Conservation (phyloP, 2,888 invertebrate genomes). For the Amblyjoppa fuscipennis region DNA sequence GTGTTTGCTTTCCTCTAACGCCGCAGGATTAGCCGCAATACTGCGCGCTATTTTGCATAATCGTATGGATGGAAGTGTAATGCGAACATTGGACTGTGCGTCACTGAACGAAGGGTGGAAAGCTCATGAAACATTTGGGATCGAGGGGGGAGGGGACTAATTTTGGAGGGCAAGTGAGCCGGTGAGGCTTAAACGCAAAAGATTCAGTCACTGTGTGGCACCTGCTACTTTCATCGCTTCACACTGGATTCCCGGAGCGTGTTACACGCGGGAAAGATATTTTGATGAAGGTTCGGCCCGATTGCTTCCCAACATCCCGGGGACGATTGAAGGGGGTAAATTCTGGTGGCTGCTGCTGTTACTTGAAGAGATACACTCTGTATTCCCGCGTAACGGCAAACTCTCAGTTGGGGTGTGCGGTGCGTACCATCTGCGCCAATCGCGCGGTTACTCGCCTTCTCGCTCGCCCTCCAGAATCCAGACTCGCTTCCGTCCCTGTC, state of each 20-base stretch:
- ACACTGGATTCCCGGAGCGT: slow-evolving; percentile 14
- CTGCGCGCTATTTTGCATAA: slow-evolving; percentile 50
- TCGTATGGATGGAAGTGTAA: slow-evolving; percentile 32
- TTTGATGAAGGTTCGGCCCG: slow-evolving; percentile 57
- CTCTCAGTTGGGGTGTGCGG: slow-evolving; percentile 59
- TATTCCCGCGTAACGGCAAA: slow-evolving; percentile 42
- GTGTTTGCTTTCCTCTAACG: slow-evolving; percentile 47
- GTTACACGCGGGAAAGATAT: slow-evolving; percentile 49
- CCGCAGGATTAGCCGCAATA: slow-evolving; percentile 2
- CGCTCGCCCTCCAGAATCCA: slow-evolving; percentile 28
- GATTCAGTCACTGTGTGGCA: slow-evolving; percentile 47
- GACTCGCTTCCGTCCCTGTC: slow-evolving; percentile 13
- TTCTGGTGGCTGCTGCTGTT: slow-evolving; percentile 38
- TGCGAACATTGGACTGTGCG: slow-evolving; percentile 35
- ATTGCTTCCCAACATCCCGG: slow-evolving; percentile 54
- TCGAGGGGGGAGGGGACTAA: slow-evolving; percentile 53
- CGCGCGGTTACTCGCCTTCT: slow-evolving; percentile 66
- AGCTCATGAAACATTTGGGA: slow-evolving; percentile 62
- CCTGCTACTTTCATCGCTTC: slow-evolving; percentile 59
- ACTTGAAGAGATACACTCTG: slow-evolving; percentile 46
- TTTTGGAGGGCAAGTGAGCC: slow-evolving; percentile 40
- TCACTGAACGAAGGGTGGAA: slow-evolving; percentile 59
- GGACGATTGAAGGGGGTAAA: slow-evolving; percentile 25
- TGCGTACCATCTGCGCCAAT: slow-evolving; percentile 81
- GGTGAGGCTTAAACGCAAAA: slow-evolving; percentile 29